phyloP scores from a whole-genome alignment of 2,888 invertebrate species.

The Pyrrhosoma nymphula region DNA sequence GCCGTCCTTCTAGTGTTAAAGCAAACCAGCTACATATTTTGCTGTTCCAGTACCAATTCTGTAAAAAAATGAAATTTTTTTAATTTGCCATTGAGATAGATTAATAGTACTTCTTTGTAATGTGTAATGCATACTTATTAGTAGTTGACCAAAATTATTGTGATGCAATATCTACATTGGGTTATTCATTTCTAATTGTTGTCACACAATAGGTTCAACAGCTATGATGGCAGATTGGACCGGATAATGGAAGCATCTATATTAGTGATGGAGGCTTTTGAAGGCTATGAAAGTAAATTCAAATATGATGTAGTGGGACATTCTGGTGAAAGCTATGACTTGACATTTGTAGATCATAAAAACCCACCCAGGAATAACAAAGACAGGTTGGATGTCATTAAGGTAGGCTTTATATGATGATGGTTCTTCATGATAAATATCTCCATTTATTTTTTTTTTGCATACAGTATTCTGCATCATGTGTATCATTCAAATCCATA shows the following conservation, averaged over 20 bases:
- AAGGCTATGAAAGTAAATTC: slow-evolving; percentile 93
- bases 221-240: slow-evolving; percentile 95
- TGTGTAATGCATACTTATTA: no score
- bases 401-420: slow-evolving; percentile 77
- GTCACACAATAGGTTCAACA: slow-evolving; percentile 86
- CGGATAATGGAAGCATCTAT: slow-evolving; percentile 94
- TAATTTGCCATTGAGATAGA: no score
- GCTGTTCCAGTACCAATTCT: no score
- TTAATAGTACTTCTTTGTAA: no score
- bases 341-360: slow-evolving; percentile 85
- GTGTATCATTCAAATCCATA: not conserved
- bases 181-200: not conserved
- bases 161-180: no score
- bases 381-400: slow-evolving; percentile 88
- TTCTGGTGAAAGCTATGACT: slow-evolving; percentile 92
- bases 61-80: no score
- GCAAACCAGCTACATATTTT: no score
- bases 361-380: slow-evolving; percentile 93
- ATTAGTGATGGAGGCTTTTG: slow-evolving; percentile 93
- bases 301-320: slow-evolving; percentile 96
- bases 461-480: not conserved
- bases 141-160: no score
- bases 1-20: no score
- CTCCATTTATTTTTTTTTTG: not conserved
- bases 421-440: not conserved